Evolutionary conservation across 2,888 invertebrate genomes (phyloP).

Genomic region (Drosophila cognata): DNA sequence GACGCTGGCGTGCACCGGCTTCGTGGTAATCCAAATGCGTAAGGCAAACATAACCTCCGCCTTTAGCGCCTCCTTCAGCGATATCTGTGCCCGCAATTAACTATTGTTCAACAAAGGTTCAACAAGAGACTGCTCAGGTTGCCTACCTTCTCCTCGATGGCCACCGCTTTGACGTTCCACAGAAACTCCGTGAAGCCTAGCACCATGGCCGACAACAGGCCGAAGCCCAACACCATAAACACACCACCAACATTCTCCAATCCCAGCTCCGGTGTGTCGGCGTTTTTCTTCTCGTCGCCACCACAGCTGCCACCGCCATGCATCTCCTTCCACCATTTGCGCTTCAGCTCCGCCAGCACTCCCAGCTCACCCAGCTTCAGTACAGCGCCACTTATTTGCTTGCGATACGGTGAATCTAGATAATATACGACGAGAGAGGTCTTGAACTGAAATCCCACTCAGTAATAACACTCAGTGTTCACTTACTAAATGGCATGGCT

Average conservation of each 20-base stretch:
- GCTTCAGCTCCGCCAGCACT: slow-evolving; percentile 91
- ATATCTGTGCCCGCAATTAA: slow-evolving; percentile 86
- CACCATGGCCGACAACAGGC: slow-evolving; percentile 89
- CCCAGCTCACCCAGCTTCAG: slow-evolving; percentile 96
- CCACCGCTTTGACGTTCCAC: slow-evolving; percentile 92
- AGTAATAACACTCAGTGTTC: slow-evolving; percentile 83
- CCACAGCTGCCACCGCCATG: slow-evolving; percentile 85
- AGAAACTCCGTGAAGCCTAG: slow-evolving; percentile 94
- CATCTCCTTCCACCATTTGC: slow-evolving; percentile 95
- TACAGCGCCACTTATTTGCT: slow-evolving; percentile 94
- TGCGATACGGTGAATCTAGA: slow-evolving; percentile 91
- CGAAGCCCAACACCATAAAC: slow-evolving; percentile 92
- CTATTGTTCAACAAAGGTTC: neutral
- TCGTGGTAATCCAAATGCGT: slow-evolving; percentile 90
- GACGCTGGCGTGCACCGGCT: slow-evolving; percentile 87
- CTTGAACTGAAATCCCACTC: slow-evolving; percentile 54
- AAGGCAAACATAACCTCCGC: slow-evolving; percentile 90
- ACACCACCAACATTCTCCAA: slow-evolving; percentile 94
- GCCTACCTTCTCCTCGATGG: slow-evolving; percentile 90
- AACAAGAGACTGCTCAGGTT: neutral
- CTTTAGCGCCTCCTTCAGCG: slow-evolving; percentile 89
- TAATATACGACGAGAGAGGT: neutral
- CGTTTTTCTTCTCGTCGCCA: slow-evolving; percentile 67
- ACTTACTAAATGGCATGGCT: slow-evolving; percentile 93
- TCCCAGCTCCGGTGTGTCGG: slow-evolving; percentile 81